Base-by-base conservation (phyloP, 2,797 vertebrate genomes). In the Oryzias sinensis region DNA sequence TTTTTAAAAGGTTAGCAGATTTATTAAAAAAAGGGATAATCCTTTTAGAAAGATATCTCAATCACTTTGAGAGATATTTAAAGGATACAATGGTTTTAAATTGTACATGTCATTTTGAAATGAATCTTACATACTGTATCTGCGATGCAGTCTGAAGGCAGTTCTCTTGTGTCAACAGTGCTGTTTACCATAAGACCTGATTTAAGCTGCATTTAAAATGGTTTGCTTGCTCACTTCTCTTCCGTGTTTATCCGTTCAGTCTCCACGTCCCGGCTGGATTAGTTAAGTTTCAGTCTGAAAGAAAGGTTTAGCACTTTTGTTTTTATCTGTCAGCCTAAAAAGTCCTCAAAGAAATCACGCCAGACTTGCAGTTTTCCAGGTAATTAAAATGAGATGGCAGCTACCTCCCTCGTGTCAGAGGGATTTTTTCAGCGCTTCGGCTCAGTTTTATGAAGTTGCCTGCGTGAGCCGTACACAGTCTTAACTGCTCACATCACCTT, bases 381-480 rank as follows among this genome's bases (percentile, higher is more conserved):
- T 92, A 89, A 91, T 92, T 90, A 92, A 88, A 85, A 87, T 25
- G 60, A 67, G 65, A 82, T 76, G 70, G 72, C 63, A 62, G 67
- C 62, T 59, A 55, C 67, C 74, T 79, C 77, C 79, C 68, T 79
- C 65, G 85, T 77, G 82, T 85, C 82, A 82, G 74, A 80, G 62
- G 83, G 80, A 83, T 86, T 91, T 87, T 43, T 83, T 87, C 87
- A 91, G 86, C 88, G 77, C 86, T 84, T 78, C 70, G 0, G 50
- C 70, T 47, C 71, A 76, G 64, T 64, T 70, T 70, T 64, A 80
- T 74, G 60, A 73, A 88, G 88, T 83, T 62, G 75, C 76, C 70
- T 71, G 70, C 14, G 47, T 18, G 64, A 63, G 13, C 69, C 73
- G 29, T 48, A 22, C 20, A 22, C 20, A 59, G 82, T 76, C 69